A percentile compares a stretch with the other conserved stretches of the same genome.
Evolutionary conservation across 1,140 invertebrate genomes (phyloP).

Genomic region (Goniozus legneri): DNA sequence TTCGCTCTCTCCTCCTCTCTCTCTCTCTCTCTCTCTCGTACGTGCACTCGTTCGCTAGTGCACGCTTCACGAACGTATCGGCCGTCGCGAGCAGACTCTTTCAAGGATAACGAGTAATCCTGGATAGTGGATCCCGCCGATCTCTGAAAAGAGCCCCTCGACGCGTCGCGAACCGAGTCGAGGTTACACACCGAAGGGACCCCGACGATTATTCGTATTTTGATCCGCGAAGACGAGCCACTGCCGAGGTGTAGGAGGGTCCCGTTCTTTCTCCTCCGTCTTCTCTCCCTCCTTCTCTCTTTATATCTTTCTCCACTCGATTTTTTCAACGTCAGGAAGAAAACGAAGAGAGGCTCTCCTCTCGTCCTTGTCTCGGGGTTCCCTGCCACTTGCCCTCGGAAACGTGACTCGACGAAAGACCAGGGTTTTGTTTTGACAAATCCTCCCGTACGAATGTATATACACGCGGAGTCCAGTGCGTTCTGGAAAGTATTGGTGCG

Average conservation of each 20-base stretch:
- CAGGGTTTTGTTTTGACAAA: conserved; percentile 46
- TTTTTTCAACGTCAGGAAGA: no score
- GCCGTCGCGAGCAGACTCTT: conserved; percentile 28
- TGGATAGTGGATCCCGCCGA: conserved; percentile 36
- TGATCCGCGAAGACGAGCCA: conserved; percentile 17
- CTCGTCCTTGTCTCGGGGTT: no score
- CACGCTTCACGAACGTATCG: conserved; percentile 31
- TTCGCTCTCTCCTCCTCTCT: conserved; percentile 31
- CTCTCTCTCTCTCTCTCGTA: no score
- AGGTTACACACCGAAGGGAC: no score
- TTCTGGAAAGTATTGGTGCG: conserved; percentile 3
- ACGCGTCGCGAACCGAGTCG: no score
- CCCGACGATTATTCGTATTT: conserved; percentile 36
- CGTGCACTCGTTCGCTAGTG: no score
- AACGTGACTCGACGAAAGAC: conserved; percentile 42
- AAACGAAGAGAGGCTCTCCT: no score
- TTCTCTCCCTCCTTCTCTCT: background rate
- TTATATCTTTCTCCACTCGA: conserved; percentile 7
- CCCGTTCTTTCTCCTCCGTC: background rate
- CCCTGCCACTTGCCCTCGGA: conserved; percentile 25
- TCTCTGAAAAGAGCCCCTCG: conserved; percentile 18
- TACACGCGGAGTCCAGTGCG: conserved; percentile 8
- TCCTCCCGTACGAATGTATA: no score
- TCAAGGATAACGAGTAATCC: conserved; percentile 48
- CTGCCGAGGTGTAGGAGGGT: conserved; percentile 8